phyloP scores from a whole-genome alignment of 2,797 vertebrate genomes.

The Rhinella marina region DNA sequence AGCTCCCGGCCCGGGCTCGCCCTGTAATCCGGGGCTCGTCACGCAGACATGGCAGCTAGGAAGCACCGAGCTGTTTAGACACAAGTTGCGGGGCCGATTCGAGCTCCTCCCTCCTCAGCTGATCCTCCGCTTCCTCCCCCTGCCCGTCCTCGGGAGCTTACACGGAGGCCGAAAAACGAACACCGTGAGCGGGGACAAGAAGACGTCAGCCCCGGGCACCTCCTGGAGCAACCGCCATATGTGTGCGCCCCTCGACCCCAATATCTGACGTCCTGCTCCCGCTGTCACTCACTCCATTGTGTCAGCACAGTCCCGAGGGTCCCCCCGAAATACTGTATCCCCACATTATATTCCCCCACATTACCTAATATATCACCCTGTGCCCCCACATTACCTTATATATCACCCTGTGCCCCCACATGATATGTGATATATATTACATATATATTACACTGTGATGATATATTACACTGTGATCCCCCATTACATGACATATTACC shows the following conservation, averaged over 20 bases:
- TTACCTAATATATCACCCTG: background rate
- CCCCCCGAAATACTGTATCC: too few species aligned
- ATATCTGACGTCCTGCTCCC: background rate
- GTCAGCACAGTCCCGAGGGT: background rate
- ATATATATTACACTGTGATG: background rate
- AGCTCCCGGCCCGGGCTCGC: slow-evolving; percentile 55
- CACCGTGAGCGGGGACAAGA: background rate
- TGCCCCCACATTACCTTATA: background rate
- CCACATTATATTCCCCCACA: background rate
- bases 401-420: background rate
- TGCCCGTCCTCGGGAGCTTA: slow-evolving; percentile 1
- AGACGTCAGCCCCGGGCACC: background rate
- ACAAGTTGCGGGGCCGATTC: slow-evolving; percentile 57
- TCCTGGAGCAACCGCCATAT: too few species aligned
- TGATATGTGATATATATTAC: background rate
- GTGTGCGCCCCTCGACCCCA: background rate
- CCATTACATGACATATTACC: background rate
- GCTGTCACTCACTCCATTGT: background rate
- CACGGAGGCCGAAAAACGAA: background rate
- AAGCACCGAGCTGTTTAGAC: slow-evolving; percentile 67
- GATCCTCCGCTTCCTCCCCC: slow-evolving; percentile 70
- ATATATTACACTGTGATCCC: background rate
- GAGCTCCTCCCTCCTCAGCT: slow-evolving; percentile 68
- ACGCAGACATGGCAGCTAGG: slow-evolving; percentile 63
- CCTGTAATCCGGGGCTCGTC: slow-evolving; percentile 17